A percentile compares a stretch with the other conserved stretches of the same genome.
Evolutionary conservation across 2,113 vertebrate species (phyloP).

Genomic region (Xenopus borealis): DNA sequence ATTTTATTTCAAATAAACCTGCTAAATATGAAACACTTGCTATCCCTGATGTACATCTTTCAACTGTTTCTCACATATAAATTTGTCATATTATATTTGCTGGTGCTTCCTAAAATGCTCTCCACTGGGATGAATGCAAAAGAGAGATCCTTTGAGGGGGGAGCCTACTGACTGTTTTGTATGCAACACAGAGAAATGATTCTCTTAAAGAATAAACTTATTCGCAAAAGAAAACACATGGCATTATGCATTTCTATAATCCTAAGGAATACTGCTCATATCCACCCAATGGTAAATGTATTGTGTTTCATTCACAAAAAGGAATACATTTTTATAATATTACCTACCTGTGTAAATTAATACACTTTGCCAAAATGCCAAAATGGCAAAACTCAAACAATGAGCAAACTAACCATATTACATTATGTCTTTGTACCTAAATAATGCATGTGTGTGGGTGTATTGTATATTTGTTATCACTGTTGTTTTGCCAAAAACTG

Average conservation of each 20-base stretch:
- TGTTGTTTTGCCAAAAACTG: neutral
- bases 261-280: neutral
- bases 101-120: slow-evolving; percentile 3
- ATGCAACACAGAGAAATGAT: slow-evolving; percentile 1
- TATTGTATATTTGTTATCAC: neutral
- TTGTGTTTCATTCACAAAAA: slow-evolving; percentile 1
- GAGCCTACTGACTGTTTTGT: slow-evolving; percentile 11
- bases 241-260: neutral
- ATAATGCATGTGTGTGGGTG: neutral
- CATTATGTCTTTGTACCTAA: slow-evolving; percentile 1
- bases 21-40: slow-evolving; percentile 20
- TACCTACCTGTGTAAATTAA: neutral
- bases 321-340: slow-evolving; percentile 24
- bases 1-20: slow-evolving; percentile 36
- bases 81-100: slow-evolving; percentile 39
- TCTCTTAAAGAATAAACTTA: neutral
- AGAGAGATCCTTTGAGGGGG: slow-evolving; percentile 6
- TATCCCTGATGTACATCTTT: slow-evolving; percentile 25
- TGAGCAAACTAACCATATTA: slow-evolving; percentile 7
- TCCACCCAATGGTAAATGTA: neutral
- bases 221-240: slow-evolving; percentile 2
- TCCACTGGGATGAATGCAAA: neutral
- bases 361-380: neutral
- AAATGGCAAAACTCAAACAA: neutral
- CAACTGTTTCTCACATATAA: slow-evolving; percentile 19